Evolutionary conservation across 1,140 invertebrate genomes (phyloP).

Genomic region (Aphelinus certus): DNA sequence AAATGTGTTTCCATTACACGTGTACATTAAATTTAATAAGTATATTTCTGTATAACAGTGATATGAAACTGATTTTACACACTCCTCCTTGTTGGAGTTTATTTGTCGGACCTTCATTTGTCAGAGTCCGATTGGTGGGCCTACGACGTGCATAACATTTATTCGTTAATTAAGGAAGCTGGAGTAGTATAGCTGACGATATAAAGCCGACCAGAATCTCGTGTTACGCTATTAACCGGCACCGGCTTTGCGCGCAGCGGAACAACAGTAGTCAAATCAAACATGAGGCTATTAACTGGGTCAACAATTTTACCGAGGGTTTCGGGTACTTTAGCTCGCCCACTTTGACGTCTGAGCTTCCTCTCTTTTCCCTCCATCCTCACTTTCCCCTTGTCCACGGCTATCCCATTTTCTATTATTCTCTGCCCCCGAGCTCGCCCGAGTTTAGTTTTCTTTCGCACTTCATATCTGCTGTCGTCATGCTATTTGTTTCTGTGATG

Average conservation of each 20-base stretch:
- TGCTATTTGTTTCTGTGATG: too few species aligned
- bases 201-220: constrained; percentile 18
- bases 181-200: constrained; percentile 1
- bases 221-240: constrained; percentile 28
- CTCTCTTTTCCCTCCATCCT: neutral
- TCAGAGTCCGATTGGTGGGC: too few species aligned
- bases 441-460: too few species aligned
- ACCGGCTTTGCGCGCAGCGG: constrained; percentile 18
- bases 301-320: constrained; percentile 39
- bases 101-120: too few species aligned
- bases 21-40: too few species aligned
- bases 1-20: too few species aligned
- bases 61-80: too few species aligned
- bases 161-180: constrained; percentile 29
- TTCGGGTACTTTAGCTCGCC: constrained; percentile 23
- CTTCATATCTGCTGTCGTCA: too few species aligned
- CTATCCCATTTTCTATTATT: neutral
- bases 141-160: neutral
- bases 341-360: too few species aligned
- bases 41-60: too few species aligned
- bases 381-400: constrained; percentile 9
- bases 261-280: constrained; percentile 42
- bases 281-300: constrained; percentile 42
- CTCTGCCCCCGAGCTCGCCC: neutral
- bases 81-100: too few species aligned